Evolutionary conservation across 2,888 invertebrate genomes (phyloP).

Genomic region (Scrobipalpa costella): DNA sequence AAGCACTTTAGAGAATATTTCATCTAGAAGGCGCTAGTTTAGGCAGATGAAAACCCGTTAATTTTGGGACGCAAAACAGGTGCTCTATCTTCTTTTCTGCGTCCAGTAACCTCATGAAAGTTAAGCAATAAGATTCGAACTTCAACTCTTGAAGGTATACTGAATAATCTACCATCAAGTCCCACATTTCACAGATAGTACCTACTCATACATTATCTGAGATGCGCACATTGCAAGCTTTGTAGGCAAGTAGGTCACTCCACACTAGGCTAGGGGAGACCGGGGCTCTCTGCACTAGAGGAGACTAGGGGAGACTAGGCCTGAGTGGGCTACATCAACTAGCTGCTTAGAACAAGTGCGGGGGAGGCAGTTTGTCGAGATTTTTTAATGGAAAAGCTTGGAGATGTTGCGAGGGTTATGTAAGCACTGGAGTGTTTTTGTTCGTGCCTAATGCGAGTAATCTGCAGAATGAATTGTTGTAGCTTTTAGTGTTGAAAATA

Average conservation of each 20-base stretch:
- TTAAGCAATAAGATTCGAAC: background rate
- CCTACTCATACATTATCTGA: conserved; percentile 9
- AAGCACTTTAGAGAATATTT: background rate
- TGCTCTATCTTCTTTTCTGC: background rate
- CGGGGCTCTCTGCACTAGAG: background rate
- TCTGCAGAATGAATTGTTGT: background rate
- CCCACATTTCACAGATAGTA: background rate
- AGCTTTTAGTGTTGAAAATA: background rate
- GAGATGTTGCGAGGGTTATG: conserved; percentile 9
- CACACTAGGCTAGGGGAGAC: background rate
- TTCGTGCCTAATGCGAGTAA: conserved; percentile 4
- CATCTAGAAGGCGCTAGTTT: background rate
- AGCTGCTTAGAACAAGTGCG: conserved; percentile 14
- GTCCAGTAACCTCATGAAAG: background rate
- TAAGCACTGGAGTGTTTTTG: conserved; percentile 10
- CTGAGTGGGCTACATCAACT: conserved; percentile 20
- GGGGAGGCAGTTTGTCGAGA: conserved; percentile 16
- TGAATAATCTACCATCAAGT: background rate
- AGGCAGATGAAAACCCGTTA: background rate
- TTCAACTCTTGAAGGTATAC: background rate
- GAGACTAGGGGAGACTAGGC: background rate
- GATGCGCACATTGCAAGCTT: conserved; percentile 18
- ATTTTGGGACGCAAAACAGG: background rate
- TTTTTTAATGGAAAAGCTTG: conserved; percentile 19
- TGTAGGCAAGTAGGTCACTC: conserved; percentile 16